Conservation (phyloP, 2,888 invertebrate genomes). For the Pyrochroa serraticornis region DNA sequence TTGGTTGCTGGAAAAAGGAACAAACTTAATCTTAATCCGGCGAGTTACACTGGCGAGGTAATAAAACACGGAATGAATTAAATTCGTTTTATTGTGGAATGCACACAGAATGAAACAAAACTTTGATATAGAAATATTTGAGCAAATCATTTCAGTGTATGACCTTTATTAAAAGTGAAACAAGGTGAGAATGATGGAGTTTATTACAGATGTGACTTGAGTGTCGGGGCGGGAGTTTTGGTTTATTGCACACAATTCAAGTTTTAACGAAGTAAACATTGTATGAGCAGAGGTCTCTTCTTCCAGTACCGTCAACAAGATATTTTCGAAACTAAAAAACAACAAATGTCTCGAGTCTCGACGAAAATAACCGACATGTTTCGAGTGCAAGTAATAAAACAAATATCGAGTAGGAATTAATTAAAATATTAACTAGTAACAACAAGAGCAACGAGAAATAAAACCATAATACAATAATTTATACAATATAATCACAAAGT, state of each 20-base stretch:
- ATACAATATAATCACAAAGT: slow-evolving; percentile 49
- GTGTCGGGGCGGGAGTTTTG: slow-evolving; percentile 45
- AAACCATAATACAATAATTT: slow-evolving; percentile 48
- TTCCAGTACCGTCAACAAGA: slow-evolving; percentile 23
- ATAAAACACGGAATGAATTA: slow-evolving; percentile 47
- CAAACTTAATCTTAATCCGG: slow-evolving; percentile 27
- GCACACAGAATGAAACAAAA: slow-evolving; percentile 53
- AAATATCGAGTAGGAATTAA: slow-evolving; percentile 34
- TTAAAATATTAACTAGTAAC: slow-evolving; percentile 50
- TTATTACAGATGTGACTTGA: slow-evolving; percentile 46
- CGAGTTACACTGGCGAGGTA: slow-evolving; percentile 32
- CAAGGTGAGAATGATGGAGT: slow-evolving; percentile 47
- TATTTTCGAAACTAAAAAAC: slow-evolving; percentile 20
- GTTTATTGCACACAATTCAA: slow-evolving; percentile 54
- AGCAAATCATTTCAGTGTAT: slow-evolving; percentile 54
- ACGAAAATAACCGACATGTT: slow-evolving; percentile 15
- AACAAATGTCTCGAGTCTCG: slow-evolving; percentile 15
- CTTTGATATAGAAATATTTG: slow-evolving; percentile 50
- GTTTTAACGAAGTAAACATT: slow-evolving; percentile 53
- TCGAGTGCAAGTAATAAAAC: slow-evolving; percentile 32
- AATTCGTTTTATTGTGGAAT: slow-evolving; percentile 54
- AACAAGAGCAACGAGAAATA: slow-evolving; percentile 50
- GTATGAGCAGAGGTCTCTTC: slow-evolving; percentile 34
- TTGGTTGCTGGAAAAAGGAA: slow-evolving; percentile 20
- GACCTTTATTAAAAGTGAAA: slow-evolving; percentile 47